phyloP scores from a whole-genome alignment of 2,888 invertebrate genomes.

The Leptothorax acervorum region DNA sequence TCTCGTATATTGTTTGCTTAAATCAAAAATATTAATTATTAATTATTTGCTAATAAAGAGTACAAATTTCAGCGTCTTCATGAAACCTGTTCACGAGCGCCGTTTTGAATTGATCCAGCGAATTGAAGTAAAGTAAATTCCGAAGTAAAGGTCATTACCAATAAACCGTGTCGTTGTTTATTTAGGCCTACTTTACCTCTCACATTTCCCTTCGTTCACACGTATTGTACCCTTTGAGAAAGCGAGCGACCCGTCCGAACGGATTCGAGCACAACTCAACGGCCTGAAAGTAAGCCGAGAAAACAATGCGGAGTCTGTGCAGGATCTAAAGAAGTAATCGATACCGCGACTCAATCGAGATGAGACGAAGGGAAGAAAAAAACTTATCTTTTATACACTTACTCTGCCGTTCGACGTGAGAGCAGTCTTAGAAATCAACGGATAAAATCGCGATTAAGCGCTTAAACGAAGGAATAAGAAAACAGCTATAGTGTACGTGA shows the following conservation, averaged over 20 bases:
- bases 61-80: constrained; percentile 5
- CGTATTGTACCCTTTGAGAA: constrained; percentile 24
- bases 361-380: not conserved
- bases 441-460: not conserved
- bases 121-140: not conserved
- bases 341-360: constrained; percentile 57
- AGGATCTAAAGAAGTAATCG: constrained; percentile 70
- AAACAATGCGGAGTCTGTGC: constrained; percentile 68
- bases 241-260: constrained; percentile 7
- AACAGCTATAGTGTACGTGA: constrained; percentile 36
- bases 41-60: constrained; percentile 18
- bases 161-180: constrained; percentile 66
- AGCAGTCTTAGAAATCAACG: not conserved
- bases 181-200: constrained; percentile 62
- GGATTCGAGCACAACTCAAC: constrained; percentile 38
- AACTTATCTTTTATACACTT: constrained; percentile 10
- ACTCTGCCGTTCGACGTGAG: not conserved
- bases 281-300: constrained; percentile 56
- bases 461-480: not conserved
- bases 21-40: not conserved
- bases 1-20: not conserved
- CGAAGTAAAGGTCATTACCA: constrained; percentile 23
- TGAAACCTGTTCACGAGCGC: not conserved
- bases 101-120: not conserved
- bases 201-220: constrained; percentile 38